Base-by-base conservation (phyloP, 23 tunicate species). In the Phallusia fumigata region DNA sequence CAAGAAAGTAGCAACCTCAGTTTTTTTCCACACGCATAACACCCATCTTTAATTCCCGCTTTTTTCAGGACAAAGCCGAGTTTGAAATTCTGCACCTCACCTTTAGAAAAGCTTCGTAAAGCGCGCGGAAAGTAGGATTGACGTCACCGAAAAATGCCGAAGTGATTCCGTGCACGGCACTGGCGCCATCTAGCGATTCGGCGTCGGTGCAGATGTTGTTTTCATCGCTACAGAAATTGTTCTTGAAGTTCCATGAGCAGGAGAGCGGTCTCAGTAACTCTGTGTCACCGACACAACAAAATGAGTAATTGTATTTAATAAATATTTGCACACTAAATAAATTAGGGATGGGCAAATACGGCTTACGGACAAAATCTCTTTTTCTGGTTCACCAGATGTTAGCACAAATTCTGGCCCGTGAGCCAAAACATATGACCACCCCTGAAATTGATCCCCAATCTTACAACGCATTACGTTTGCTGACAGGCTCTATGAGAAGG, bases 201-300 rank as follows among this genome's bases (percentile, higher is more conserved):
- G 97, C 99, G 77, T 88, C 96, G 30, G 45, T 76, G 64, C 99
- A 96, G 36, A 82, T 52, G 75, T 91, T 91, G 45, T 44, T 50
- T 32, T 91, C 96, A 35, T 88, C 87, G 31, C 65, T 76, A 85
- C 99, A 96, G 45, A 96, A 91, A 78, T 96, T 96, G 86, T 96
- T 91, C 73, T 96, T 96, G 86, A 96, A 96, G 74, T 96, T 96
- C 99, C 99, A 96, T 19, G 88, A 81, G 45, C 99, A 96, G 28
- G 95, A 81, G 19, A 96, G 90, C 65, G 81, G 89, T 31, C 82
- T 74, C 18, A 95, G 84, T 2, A 95, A 40, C 12, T 83, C 99
- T 92, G 86, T 10, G 47, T 10, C 47, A 40, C n/a, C n/a, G n/a
- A n/a, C n/a, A n/a, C n/a, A n/a, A n/a, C n/a, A n/a, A n/a, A n/a